Base-by-base conservation (phyloP, 2,113 vertebrate species). In the Oreamnos americanus region DNA sequence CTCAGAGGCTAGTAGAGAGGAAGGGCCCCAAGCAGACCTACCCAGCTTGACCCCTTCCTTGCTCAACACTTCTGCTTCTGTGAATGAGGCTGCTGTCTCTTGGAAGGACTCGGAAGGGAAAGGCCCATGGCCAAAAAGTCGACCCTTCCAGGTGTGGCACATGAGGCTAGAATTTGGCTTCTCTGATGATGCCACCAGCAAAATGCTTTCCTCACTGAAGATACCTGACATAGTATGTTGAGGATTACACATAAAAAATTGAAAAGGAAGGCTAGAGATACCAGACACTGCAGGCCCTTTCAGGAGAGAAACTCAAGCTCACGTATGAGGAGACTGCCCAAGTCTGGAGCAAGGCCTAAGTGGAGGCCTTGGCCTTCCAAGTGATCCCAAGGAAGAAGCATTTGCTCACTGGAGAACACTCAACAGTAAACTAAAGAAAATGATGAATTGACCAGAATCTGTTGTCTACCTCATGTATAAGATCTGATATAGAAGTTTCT, bases 231-330 rank as follows among this genome's bases (percentile, higher is more conserved):
- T 99, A 98, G 71, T 99, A 98, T 97, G 99, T 98, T 30, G 99
- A 99, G 95, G 99, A 99, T 30, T 99, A 99, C 89, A 93, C 99
- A 90, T 98, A 92, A 26, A 98, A 99, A 86, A 99, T 99, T 96
- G 99, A 99, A 94, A 99, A 99, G 88, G 99, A 99, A 85, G 99
- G 99, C 88, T 99, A 99, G 98, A 99, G 99, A 30, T 99, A 99
- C 16, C 98, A 99, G 94, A 99, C 98, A 2, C 98, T 99, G 0
- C 99, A 99, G 98, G 98, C 99, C 15, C 99, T 99, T 0, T 99
- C 99, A 1, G 99, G 99, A 98, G 99, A 99, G 97, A 99, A 99
- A 94, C 98, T 99, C 28, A 79, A 87, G 43, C 98, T 95, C 99
- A 99, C 99, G 17, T 99, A 99, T 67, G 97, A 98, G 47, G 99